These are phyloP conservation scores for Leptodactylus fuscus DNA, from an alignment of 2,113 vertebrate species.

Conservation along the genomic window DNA sequence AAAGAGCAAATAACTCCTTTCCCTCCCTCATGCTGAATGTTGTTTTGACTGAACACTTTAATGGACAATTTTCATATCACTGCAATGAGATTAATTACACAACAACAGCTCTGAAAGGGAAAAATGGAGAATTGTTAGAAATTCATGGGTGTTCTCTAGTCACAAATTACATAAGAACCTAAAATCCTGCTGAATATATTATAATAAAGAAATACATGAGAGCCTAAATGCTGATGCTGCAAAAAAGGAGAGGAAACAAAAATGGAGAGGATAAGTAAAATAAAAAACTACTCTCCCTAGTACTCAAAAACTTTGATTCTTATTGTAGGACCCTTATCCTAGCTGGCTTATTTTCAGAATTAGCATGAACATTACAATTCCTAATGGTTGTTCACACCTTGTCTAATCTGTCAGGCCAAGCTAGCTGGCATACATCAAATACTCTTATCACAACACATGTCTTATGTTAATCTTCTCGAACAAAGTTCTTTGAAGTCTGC, in stretches of 20 bases:
- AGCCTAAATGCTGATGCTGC: background rate
- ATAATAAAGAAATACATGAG: slow-evolving; percentile 20
- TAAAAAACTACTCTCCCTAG: no score
- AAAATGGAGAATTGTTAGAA: slow-evolving; percentile 55
- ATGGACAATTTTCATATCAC: slow-evolving; percentile 66
- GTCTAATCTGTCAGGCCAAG: slow-evolving; percentile 37
- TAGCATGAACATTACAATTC: slow-evolving; percentile 4
- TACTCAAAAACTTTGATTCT: no score
- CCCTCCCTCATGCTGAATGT: slow-evolving; percentile 65
- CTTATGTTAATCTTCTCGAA: slow-evolving; percentile 40
- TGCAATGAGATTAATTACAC: slow-evolving; percentile 70
- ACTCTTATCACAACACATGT: slow-evolving; percentile 47
- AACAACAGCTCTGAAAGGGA: slow-evolving; percentile 58
- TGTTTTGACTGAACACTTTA: slow-evolving; percentile 69
- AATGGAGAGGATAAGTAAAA: no score
- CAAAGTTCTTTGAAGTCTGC: slow-evolving; percentile 38
- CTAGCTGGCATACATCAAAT: slow-evolving; percentile 26
- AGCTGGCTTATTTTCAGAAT: background rate
- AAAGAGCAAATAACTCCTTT: slow-evolving; percentile 67
- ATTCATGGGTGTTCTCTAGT: slow-evolving; percentile 43
- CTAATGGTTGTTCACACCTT: slow-evolving; percentile 41
- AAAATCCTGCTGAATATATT: no score
- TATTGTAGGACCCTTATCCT: background rate
- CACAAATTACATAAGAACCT: slow-evolving; percentile 42
- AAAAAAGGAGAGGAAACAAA: background rate